A percentile compares a stretch with the other conserved stretches of the same genome.
These are phyloP conservation scores for Macrochelys suwanniensis DNA, from an alignment of 2,797 vertebrate genomes.

Conservation along the genomic window DNA sequence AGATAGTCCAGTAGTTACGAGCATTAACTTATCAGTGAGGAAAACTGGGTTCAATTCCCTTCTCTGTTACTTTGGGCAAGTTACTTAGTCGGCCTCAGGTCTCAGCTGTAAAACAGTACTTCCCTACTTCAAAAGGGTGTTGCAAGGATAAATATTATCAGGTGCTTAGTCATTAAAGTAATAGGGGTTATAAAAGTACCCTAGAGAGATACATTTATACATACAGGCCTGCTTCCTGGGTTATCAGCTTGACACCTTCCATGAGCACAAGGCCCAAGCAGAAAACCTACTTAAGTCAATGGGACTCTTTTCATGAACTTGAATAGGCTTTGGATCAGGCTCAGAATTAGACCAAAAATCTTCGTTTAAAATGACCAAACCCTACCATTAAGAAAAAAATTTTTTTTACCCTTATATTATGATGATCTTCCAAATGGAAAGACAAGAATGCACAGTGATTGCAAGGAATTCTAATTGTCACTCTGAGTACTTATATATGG, in stretches of 20 bases:
- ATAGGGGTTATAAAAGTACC: not conserved
- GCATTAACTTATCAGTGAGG: not conserved
- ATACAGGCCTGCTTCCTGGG: not conserved
- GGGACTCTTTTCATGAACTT: accelerated
- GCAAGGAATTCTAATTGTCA: not conserved
- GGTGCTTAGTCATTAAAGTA: accelerated
- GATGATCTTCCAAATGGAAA: not conserved
- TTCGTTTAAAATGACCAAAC: not conserved
- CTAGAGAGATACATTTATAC: no score
- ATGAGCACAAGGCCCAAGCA: not conserved
- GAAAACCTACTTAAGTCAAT: not conserved
- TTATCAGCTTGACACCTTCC: accelerated
- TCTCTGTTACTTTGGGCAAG: not conserved
- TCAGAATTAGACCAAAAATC: not conserved
- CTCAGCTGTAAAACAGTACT: not conserved
- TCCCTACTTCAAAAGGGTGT: not conserved
- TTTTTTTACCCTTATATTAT: not conserved
- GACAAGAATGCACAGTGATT: not conserved
- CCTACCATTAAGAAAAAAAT: not conserved
- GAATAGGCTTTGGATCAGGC: not conserved
- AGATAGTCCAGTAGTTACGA: no score
- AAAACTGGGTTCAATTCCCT: not conserved
- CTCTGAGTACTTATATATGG: not conserved
- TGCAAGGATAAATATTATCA: not conserved
- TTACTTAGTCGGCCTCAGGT: not conserved